Percentiles rank a stretch among this genome's conserved stretches.
Evolutionary conservation across 1,140 invertebrate genomes (phyloP).

Genomic region (Drosophila nigrodunni): DNA sequence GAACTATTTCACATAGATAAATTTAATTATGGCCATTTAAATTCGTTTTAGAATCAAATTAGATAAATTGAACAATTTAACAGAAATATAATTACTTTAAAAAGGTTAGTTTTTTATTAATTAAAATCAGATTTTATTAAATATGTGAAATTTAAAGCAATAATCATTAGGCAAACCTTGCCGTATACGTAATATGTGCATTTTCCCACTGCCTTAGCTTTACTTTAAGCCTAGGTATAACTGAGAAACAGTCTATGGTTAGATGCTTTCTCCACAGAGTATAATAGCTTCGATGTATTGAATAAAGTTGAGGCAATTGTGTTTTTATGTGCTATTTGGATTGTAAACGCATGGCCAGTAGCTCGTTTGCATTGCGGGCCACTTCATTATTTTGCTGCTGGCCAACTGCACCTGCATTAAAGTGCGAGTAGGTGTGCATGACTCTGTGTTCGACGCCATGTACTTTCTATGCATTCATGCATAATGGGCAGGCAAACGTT

Average conservation of each 20-base stretch:
- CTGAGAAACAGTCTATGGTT: background rate
- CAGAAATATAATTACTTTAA: no score
- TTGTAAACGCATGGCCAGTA: constrained; percentile 39
- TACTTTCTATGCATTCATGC: constrained; percentile 79
- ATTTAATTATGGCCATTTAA: no score
- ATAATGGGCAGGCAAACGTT: constrained; percentile 79
- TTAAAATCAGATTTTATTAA: no score
- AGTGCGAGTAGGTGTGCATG: constrained; percentile 1
- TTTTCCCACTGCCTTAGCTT: background rate
- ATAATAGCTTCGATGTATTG: constrained; percentile 22
- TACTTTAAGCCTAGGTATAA: background rate
- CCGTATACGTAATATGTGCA: constrained; percentile 2
- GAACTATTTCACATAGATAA: no score
- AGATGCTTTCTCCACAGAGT: constrained; percentile 10
- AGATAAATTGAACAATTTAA: no score
- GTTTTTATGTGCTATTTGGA: constrained; percentile 35
- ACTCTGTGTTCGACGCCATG: constrained; percentile 31
- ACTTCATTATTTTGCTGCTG: constrained; percentile 75
- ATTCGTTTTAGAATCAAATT: no score
- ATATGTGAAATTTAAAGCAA: no score
- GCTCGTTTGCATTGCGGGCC: constrained; percentile 61
- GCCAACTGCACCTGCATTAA: constrained; percentile 23
- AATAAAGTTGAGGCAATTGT: constrained; percentile 14
- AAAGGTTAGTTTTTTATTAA: no score
- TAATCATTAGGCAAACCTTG: no score